phyloP scores from a whole-genome alignment of 2,888 invertebrate genomes.

The Taphrorychus bicolor region DNA sequence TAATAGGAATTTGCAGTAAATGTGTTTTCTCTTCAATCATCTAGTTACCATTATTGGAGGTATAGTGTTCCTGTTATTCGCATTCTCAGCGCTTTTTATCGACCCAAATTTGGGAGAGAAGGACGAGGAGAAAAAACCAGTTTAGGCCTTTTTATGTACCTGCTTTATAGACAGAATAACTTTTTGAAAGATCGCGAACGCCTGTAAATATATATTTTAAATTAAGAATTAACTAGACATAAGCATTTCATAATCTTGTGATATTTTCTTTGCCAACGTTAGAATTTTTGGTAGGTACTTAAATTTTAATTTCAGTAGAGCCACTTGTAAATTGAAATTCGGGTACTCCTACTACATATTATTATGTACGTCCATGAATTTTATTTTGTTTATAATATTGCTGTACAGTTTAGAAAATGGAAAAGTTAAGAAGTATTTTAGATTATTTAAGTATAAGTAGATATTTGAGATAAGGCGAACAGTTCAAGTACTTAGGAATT shows the following conservation, averaged over 20 bases:
- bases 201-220: background rate
- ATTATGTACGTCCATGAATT: no score
- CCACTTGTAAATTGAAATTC: no score
- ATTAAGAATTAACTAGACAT: background rate
- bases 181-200: no score
- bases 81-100: constrained; percentile 88
- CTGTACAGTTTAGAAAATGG: no score
- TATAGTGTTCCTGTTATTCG: constrained; percentile 93
- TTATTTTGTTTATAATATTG: no score
- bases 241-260: background rate
- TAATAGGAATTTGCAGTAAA: background rate
- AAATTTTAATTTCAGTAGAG: background rate
- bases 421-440: no score
- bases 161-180: no score
- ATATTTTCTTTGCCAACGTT: background rate
- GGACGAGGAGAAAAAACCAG: constrained; percentile 44
- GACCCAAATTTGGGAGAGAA: constrained; percentile 66
- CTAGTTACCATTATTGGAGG: constrained; percentile 96
- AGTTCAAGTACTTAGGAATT: no score
- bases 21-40: constrained; percentile 58
- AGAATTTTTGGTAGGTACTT: background rate
- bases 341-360: no score
- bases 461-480: no score
- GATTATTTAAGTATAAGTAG: no score
- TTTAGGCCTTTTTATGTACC: no score